Evolutionary conservation across 2,888 invertebrate species (phyloP), one percentile per base, ranked within the genome.

Genomic region (Priocnemis perturbator): DNA sequence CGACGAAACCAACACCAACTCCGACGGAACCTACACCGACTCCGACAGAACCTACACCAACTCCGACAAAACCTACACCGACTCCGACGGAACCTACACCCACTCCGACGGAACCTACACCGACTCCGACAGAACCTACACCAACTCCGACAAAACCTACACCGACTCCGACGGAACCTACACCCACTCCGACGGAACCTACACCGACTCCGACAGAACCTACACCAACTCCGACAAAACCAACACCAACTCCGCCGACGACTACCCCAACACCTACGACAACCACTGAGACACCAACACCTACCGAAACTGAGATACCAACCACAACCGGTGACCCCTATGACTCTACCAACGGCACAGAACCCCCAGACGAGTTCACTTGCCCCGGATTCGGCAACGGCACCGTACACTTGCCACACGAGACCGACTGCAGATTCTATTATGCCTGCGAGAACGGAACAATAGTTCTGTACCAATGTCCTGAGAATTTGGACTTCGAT

Each of bases 11-110:
- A 3, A 30, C 50, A 7, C 15, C 58, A 26, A 64, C 19, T n/a
- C 26, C 21, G 15, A 21, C 1, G 14, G 11, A n/a, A 2, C 19
- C 30, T 11, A 17, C 44, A 0, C 17, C 44, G 0, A 19, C 19
- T 23, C 15, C n/a, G 5, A 9, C 30, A 21, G 3, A 7, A 2
- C 52, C 9, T 60, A 19, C 55, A 11, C n/a, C 2, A 14, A 20
- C 20, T 2, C n/a, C 23, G 9, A 9, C 23, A 7, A 11, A 1
- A 2, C 5, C 3, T 15, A 52, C 56, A 15, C n/a, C 60, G 7
- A 47, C 70, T 21, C 78, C 70, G 0, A 77, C 80, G 17, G 72
- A 76, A 15, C 37, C 52, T 0, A 74, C 70, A 11, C 81, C 82
- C n/a, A 76, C 69, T n/a, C 60, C 60, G 0, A 60, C 48, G n/a